These are phyloP conservation scores for Papilio machaon DNA, from an alignment of 1,140 invertebrate species.

Conservation along the genomic window DNA sequence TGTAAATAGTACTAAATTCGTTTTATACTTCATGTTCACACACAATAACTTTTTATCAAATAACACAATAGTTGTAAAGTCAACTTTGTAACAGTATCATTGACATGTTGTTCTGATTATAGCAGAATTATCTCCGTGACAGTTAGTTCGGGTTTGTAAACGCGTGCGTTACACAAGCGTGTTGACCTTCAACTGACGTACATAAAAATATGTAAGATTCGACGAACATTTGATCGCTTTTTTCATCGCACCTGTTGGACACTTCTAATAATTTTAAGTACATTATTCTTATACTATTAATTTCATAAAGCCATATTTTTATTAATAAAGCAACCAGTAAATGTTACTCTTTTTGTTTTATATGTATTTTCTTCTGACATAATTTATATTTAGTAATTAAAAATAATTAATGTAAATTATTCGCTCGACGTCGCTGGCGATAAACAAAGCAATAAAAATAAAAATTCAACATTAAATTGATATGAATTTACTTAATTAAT, in stretches of 20 bases:
- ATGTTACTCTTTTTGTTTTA: not conserved
- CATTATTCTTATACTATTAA: not conserved
- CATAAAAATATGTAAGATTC: not conserved
- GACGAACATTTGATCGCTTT: not conserved
- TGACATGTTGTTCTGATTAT: not conserved
- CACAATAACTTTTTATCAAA: conserved; percentile 8
- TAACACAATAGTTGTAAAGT: conserved; percentile 30
- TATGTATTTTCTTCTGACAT: not conserved
- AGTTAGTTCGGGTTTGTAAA: not conserved
- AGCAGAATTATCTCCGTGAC: not conserved
- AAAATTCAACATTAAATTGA: not conserved
- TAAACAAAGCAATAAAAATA: conserved; percentile 4
- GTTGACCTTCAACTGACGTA: conserved; percentile 42
- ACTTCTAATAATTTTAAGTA: conserved; percentile 43
- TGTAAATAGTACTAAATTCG: conserved; percentile 57
- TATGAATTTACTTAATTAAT: conserved; percentile 1
- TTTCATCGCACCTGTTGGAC: not conserved
- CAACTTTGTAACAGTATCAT: not conserved
- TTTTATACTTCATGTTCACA: conserved; percentile 53
- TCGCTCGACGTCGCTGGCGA: not conserved
- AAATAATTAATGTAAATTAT: conserved; percentile 6
- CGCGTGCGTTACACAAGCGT: conserved; percentile 36
- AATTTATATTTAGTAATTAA: conserved; percentile 10
- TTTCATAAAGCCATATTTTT: not conserved
- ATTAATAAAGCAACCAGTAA: not conserved